Conservation (phyloP, 2,888 invertebrate species). For the Drosophila cognata region DNA sequence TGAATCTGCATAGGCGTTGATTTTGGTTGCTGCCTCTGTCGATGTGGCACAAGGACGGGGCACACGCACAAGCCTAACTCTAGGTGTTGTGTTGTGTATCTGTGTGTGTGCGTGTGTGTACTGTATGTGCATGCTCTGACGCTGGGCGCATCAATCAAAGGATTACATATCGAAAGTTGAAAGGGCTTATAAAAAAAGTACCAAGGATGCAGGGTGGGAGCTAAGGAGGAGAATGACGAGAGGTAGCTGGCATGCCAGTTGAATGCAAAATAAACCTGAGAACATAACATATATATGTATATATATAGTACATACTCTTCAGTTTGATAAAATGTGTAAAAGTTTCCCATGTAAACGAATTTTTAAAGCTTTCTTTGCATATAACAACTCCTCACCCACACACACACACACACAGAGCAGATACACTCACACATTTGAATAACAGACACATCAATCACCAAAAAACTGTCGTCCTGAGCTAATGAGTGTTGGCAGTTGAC, state of each 20-base stretch:
- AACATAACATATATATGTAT: constrained; percentile 3
- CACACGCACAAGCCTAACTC: constrained; percentile 25
- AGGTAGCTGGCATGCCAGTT: constrained; percentile 60
- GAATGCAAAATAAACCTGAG: constrained; percentile 68
- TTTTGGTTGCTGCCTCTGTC: constrained; percentile 49
- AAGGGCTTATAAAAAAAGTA: constrained; percentile 63
- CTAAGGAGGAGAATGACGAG: not conserved
- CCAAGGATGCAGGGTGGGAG: not conserved
- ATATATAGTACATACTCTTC: constrained; percentile 3
- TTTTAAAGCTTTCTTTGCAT: constrained; percentile 62
- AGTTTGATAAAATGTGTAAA: constrained; percentile 62
- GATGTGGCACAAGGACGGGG: constrained; percentile 38
- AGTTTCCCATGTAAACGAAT: constrained; percentile 53
- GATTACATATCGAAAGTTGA: constrained; percentile 80
- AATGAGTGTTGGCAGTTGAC: constrained; percentile 69
- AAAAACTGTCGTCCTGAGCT: constrained; percentile 48
- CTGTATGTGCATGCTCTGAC: constrained; percentile 46
- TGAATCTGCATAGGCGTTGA: constrained; percentile 78
- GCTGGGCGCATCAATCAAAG: constrained; percentile 76
- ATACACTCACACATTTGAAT: constrained; percentile 50
- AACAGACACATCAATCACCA: constrained; percentile 67
- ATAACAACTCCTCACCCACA: not conserved
- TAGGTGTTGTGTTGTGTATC: constrained; percentile 25
- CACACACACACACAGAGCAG: not conserved
- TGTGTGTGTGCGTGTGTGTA: constrained; percentile 13